Evolutionary conservation across 2,113 vertebrate genomes (phyloP), one percentile per base, ranked within the genome.

Genomic region (Baryphthengus martii): DNA sequence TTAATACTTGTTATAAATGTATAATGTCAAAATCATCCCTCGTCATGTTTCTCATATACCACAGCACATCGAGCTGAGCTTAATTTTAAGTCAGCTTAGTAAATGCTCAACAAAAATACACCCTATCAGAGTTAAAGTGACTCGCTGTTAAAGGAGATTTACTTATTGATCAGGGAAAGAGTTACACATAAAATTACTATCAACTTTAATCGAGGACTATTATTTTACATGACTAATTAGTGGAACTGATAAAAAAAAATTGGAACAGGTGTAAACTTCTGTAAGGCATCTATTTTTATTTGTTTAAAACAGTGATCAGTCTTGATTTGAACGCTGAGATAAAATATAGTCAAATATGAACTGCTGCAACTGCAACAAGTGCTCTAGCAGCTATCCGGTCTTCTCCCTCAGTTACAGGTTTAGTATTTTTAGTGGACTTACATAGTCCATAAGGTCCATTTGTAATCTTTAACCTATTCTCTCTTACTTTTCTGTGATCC

Each of bases 1-100:
- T 83, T 79, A 88, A 75, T 90, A 90, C 13, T 73, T 53, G 39
- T 37, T 90, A 67, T 65, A 56, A 93, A 85, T 81, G 28, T 75
- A 47, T 61, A 81, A 80, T 78, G 40, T 42, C 10, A 39, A 91
- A 85, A 71, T 85, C 74, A 45, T 45, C 49, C 20, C 39, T 35
- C 7, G 20, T 73, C 56, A 17, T 82, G 49, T 87, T 94, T 93
- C 72, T 89, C 20, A 68, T 89, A 37, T 71, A 58, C 23, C 16
- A 72, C 39, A 71, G 58, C n/a, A 49, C 44, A 75, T 62, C 4
- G 37, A 78, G 18, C 31, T 88, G 61, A 72, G 39, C 59, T 90
- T 90, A 70, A 79, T 88, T 90, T 90, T 80, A 90, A 89, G 40
- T 68, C 76, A 75, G 23, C 17, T 72, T 72, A 65, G 61, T 56